These are phyloP conservation scores for Syndactyla subalaris DNA, from an alignment of 2,797 vertebrate genomes.

Conservation along the genomic window DNA sequence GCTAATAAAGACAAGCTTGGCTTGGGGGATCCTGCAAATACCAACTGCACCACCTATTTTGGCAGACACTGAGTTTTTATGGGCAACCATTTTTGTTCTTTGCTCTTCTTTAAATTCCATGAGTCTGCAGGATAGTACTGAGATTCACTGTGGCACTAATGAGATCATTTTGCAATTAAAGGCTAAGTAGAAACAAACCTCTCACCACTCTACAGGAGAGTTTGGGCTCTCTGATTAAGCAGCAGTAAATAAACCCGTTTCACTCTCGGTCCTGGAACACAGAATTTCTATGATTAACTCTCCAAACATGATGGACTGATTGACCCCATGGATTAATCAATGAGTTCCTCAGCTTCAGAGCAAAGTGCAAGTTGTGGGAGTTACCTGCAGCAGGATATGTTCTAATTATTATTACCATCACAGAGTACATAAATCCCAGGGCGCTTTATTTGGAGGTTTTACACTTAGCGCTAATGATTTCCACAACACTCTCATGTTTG, in stretches of 20 bases:
- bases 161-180: constrained; percentile 67
- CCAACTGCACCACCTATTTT: background rate
- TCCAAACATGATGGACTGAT: constrained; percentile 58
- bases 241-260: constrained; percentile 56
- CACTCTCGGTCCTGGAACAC: constrained; percentile 7
- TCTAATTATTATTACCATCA: constrained; percentile 65
- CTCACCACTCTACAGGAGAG: constrained; percentile 39
- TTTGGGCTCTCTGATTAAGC: constrained; percentile 1
- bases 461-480: constrained; percentile 9
- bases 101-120: constrained; percentile 15
- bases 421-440: constrained; percentile 52
- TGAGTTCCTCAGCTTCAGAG: constrained; percentile 50
- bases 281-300: constrained; percentile 58
- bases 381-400: constrained; percentile 31
- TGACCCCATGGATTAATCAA: constrained; percentile 72
- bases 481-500: background rate
- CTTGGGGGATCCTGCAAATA: background rate
- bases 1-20: background rate
- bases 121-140: background rate
- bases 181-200: constrained; percentile 59
- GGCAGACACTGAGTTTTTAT: background rate
- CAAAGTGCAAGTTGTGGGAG: constrained; percentile 59
- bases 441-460: background rate
- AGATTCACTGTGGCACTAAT: constrained; percentile 51
- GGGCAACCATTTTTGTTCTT: background rate